Percentiles rank a stretch among this genome's conserved stretches.
These are phyloP conservation scores for Protodeltote pygarga DNA, from an alignment of 2,888 invertebrate genomes.

Conservation along the genomic window DNA sequence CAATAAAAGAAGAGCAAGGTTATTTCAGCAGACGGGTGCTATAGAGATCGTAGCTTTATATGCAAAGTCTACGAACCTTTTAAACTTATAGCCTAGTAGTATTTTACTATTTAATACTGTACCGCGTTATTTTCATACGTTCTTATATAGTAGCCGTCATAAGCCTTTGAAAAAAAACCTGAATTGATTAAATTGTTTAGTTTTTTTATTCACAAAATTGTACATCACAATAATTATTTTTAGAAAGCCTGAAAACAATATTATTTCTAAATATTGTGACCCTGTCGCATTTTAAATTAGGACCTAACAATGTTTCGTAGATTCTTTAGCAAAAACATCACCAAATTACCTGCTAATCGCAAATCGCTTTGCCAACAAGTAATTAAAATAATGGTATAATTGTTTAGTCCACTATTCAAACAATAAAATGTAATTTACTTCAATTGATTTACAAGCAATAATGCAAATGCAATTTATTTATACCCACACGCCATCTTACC, in stretches of 20 bases:
- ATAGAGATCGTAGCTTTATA: constrained; percentile 25
- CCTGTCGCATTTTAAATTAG: no score
- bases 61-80: no score
- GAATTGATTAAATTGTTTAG: no score
- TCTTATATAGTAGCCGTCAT: no score
- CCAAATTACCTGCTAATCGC: background rate
- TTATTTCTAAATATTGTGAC: no score
- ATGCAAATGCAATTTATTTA: constrained; percentile 9
- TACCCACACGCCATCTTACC: constrained; percentile 7
- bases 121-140: no score
- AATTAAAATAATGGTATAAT: constrained; percentile 5
- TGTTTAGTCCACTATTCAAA: constrained; percentile 4
- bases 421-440: constrained; percentile 10
- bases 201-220: no score
- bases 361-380: constrained; percentile 19
- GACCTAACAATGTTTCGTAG: background rate
- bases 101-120: no score
- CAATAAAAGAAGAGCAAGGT: constrained; percentile 26
- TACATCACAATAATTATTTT: no score
- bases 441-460: constrained; percentile 9
- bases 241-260: no score
- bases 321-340: constrained; percentile 1
- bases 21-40: constrained; percentile 20
- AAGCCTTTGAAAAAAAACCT: no score
- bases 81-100: no score